Conservation (phyloP, 2,888 invertebrate species). For the Bellardia pandia region DNA sequence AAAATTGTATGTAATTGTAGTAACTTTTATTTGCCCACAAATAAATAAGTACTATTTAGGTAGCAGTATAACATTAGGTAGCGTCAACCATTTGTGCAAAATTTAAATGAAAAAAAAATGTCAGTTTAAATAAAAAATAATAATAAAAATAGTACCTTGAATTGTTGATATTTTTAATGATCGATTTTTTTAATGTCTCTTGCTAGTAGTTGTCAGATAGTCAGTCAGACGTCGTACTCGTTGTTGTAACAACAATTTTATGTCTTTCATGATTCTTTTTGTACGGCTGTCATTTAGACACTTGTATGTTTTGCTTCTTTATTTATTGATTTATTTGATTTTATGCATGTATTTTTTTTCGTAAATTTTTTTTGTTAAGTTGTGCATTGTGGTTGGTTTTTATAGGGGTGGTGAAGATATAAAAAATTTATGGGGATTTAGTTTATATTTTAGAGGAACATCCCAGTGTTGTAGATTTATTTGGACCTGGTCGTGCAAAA, state of each 20-base stretch:
- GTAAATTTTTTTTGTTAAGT: slow-evolving; percentile 9
- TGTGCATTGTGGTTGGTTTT: slow-evolving; percentile 12
- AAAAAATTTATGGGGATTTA: too few species aligned
- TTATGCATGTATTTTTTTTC: slow-evolving; percentile 35
- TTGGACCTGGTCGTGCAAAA: too few species aligned
- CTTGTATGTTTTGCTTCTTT: slow-evolving; percentile 34
- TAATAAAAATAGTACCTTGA: slow-evolving; percentile 18
- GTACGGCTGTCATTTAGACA: slow-evolving; percentile 25
- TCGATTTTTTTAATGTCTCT: slow-evolving; percentile 29
- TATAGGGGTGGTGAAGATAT: not conserved
- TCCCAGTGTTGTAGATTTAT: too few species aligned
- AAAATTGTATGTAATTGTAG: not conserved
- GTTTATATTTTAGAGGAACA: too few species aligned
- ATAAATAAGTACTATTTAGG: not conserved
- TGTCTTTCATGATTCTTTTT: slow-evolving; percentile 41
- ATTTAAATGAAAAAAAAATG: not conserved
- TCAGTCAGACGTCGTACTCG: not conserved
- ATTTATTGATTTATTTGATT: slow-evolving; percentile 69
- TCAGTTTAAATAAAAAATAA: not conserved
- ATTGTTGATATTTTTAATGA: slow-evolving; percentile 29
- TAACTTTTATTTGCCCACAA: not conserved
- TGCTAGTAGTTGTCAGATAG: too few species aligned
- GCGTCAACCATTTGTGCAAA: slow-evolving; percentile 6
- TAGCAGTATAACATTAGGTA: not conserved
- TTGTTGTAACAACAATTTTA: slow-evolving; percentile 35